Percentiles rank a stretch among this genome's conserved stretches.
Evolutionary conservation across 2,888 invertebrate genomes (phyloP).

Genomic region (Sarcophaga rosellei): DNA sequence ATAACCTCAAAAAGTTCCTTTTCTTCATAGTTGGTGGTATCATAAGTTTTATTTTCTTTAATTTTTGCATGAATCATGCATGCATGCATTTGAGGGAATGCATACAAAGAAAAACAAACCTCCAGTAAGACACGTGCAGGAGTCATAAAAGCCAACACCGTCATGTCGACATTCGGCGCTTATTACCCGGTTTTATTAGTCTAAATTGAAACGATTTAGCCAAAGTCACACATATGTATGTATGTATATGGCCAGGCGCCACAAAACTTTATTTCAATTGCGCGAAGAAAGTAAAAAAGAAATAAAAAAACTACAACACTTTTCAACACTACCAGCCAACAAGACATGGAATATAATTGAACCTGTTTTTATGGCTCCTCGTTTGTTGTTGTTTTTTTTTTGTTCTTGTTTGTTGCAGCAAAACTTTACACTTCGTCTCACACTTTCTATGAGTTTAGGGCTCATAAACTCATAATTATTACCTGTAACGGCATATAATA

Average conservation of each 20-base stretch:
- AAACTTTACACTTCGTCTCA: conserved; percentile 48
- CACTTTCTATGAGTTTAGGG: conserved; percentile 25
- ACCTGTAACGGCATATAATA: conserved; percentile 59
- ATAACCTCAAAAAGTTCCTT: not conserved
- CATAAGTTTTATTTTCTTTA: not conserved
- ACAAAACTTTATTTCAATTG: conserved; percentile 34
- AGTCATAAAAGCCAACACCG: conserved; percentile 18
- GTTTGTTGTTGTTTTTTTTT: not conserved
- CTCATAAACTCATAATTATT: conserved; percentile 56
- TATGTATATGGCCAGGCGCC: conserved; percentile 47
- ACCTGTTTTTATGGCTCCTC: not conserved
- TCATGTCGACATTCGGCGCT: not conserved
- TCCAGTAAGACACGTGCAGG: conserved; percentile 34
- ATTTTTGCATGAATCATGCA: conserved; percentile 42
- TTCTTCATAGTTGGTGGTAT: not conserved
- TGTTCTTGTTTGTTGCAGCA: conserved; percentile 13
- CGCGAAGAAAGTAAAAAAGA: too few relatives aligned
- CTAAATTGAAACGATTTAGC: conserved; percentile 35
- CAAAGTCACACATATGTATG: not conserved
- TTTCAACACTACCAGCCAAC: conserved; percentile 37
- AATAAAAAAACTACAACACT: conserved; percentile 6
- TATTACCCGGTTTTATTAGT: conserved; percentile 47
- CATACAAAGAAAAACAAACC: not conserved
- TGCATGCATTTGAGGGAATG: not conserved
- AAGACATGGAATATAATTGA: conserved; percentile 30